Conservation (phyloP, 2,888 invertebrate species). For the Hypena proboscidalis region DNA sequence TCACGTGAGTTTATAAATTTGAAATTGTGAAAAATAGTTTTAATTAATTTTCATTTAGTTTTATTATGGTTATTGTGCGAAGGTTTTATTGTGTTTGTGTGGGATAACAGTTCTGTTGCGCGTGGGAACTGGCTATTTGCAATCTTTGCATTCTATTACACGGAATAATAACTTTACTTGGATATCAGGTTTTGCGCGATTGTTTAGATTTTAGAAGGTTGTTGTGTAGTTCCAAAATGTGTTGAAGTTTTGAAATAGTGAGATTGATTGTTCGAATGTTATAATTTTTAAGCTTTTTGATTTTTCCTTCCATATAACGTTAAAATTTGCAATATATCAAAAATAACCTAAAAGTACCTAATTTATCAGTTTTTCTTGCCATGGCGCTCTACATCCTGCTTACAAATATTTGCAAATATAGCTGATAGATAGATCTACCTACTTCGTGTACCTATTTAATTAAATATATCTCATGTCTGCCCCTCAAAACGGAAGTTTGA, state of each 20-base stretch:
- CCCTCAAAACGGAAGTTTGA: slow-evolving; percentile 36
- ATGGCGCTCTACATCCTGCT: no score
- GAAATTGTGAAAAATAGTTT: not conserved
- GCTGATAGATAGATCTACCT: no score
- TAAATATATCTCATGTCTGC: slow-evolving; percentile 4
- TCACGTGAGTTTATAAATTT: slow-evolving; percentile 65
- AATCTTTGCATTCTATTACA: slow-evolving; percentile 70
- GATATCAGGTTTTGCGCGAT: slow-evolving; percentile 32
- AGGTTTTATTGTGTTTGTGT: slow-evolving; percentile 20
- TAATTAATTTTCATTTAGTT: not conserved
- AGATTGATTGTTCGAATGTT: not conserved
- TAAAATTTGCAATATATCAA: no score
- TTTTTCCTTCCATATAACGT: no score
- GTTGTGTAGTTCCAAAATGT: slow-evolving; percentile 1
- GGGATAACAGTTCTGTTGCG: slow-evolving; percentile 42
- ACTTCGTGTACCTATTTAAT: no score
- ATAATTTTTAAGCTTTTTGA: not conserved
- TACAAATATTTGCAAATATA: not conserved
- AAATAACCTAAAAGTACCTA: no score
- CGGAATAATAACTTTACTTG: slow-evolving; percentile 52
- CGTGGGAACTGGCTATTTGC: slow-evolving; percentile 74
- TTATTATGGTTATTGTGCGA: slow-evolving; percentile 2
- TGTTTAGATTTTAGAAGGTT: slow-evolving; percentile 7
- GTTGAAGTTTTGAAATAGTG: not conserved
- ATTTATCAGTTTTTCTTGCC: no score